Percentiles rank a stretch among this genome's conserved stretches.
Conservation (phyloP, 2,797 vertebrate species). For the Catharus ustulatus region DNA sequence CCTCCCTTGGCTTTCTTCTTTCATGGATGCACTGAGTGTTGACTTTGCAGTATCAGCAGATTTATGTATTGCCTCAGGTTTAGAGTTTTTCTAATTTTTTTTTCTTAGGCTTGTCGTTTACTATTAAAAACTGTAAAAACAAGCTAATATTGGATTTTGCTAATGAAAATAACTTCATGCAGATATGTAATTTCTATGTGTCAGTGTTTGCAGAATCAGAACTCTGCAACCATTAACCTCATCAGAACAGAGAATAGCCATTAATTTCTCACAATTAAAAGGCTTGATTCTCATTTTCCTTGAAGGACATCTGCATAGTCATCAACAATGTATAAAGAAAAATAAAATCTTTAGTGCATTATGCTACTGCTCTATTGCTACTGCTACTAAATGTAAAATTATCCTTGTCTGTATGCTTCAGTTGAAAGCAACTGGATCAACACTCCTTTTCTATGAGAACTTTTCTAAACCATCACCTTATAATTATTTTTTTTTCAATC, state of each 20-base stretch:
- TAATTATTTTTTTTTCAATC: neutral
- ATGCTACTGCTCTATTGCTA: neutral
- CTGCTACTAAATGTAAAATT: neutral
- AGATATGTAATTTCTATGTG: neutral
- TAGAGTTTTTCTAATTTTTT: neutral
- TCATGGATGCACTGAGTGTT: neutral
- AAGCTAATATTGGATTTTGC: neutral
- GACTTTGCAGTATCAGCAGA: slow-evolving; percentile 12
- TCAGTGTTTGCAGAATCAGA: neutral
- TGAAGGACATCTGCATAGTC: neutral
- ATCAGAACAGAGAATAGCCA: neutral
- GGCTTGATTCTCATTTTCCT: neutral
- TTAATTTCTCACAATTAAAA: neutral
- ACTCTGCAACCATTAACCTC: neutral
- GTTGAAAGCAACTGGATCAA: neutral
- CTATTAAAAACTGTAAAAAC: neutral
- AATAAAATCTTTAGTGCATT: neutral
- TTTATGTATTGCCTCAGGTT: slow-evolving; percentile 21
- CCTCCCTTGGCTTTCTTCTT: neutral
- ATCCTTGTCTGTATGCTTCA: neutral
- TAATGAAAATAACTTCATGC: neutral
- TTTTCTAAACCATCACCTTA: neutral
- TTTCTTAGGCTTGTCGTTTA: neutral
- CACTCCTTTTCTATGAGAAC: neutral
- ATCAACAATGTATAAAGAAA: neutral